Evolutionary conservation across 1,140 invertebrate species (phyloP).

Genomic region (Brachionus asplanchnoidis): DNA sequence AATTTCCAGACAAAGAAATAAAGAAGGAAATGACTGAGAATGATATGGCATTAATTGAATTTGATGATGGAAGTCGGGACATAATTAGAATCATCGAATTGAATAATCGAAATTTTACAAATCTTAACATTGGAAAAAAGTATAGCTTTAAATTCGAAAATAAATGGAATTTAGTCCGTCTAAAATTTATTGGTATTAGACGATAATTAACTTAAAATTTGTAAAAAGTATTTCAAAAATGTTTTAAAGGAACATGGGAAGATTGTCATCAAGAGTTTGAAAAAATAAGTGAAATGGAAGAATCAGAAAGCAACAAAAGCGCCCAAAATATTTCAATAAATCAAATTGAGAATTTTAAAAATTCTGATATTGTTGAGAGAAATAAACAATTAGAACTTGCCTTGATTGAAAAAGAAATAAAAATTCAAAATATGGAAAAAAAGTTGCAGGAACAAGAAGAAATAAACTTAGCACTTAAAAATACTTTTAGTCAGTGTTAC

Average conservation of each 20-base stretch:
- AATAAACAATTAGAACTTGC: neutral
- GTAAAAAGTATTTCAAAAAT: neutral
- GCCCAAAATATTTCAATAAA: neutral
- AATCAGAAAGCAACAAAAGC: neutral
- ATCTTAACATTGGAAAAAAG: neutral
- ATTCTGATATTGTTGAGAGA: neutral
- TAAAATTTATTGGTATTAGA: neutral
- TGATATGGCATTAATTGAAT: slow-evolving; percentile 26
- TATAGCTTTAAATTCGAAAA: slow-evolving; percentile 16
- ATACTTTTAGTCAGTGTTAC: neutral
- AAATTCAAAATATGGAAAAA: neutral
- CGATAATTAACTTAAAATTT: neutral
- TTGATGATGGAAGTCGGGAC: slow-evolving; percentile 10
- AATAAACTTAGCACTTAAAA: neutral
- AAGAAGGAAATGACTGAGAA: neutral
- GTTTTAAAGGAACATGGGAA: neutral
- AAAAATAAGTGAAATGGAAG: slow-evolving; percentile 7
- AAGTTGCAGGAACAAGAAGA: neutral
- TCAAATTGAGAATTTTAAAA: neutral
- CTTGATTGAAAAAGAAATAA: neutral
- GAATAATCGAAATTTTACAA: neutral
- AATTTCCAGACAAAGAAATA: neutral
- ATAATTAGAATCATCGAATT: neutral
- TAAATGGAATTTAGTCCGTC: slow-evolving; percentile 3
- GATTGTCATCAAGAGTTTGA: neutral